These are phyloP conservation scores for Caenorhabditis angaria DNA, from an alignment of 2,888 invertebrate genomes.

Conservation along the genomic window DNA sequence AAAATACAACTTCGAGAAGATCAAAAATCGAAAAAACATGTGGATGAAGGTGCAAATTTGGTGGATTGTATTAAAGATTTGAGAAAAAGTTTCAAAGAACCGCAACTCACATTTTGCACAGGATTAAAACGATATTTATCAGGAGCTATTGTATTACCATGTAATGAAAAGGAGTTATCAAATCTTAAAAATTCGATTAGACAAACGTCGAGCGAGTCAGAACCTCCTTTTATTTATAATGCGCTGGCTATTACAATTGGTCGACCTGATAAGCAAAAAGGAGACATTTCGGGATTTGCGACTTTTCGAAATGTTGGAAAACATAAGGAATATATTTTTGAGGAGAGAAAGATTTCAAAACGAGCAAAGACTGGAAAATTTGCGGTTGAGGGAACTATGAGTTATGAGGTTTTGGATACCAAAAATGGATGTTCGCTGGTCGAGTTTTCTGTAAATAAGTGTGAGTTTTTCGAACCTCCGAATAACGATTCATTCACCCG, in stretches of 20 bases:
- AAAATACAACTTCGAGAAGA: conserved; percentile 9
- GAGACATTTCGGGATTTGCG: conserved; percentile 43
- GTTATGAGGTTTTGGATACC: conserved; percentile 43
- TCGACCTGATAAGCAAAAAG: conserved; percentile 30
- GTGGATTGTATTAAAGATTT: conserved; percentile 37
- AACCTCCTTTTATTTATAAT: conserved; percentile 40
- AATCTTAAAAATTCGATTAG: conserved; percentile 45
- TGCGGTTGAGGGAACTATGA: conserved; percentile 52
- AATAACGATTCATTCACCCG: too few species aligned
- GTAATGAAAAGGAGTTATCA: conserved; percentile 34
- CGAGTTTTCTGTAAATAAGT: conserved; percentile 50
- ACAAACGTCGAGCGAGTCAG: conserved; percentile 19
- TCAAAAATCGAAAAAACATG: background rate
- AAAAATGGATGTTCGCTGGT: conserved; percentile 46
- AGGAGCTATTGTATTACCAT: conserved; percentile 55
- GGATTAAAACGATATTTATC: conserved; percentile 53
- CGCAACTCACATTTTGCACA: conserved; percentile 43
- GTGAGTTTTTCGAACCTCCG: conserved; percentile 37
- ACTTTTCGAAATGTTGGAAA: conserved; percentile 49
- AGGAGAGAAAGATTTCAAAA: conserved; percentile 38
- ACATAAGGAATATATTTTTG: conserved; percentile 56
- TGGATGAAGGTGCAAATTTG: background rate
- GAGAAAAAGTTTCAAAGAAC: conserved; percentile 31
- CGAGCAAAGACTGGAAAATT: conserved; percentile 53
- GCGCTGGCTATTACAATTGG: conserved; percentile 48